A percentile compares a stretch with the other conserved stretches of the same genome.
Evolutionary conservation across 2,888 invertebrate species (phyloP).

Genomic region (Tenthredo notha): DNA sequence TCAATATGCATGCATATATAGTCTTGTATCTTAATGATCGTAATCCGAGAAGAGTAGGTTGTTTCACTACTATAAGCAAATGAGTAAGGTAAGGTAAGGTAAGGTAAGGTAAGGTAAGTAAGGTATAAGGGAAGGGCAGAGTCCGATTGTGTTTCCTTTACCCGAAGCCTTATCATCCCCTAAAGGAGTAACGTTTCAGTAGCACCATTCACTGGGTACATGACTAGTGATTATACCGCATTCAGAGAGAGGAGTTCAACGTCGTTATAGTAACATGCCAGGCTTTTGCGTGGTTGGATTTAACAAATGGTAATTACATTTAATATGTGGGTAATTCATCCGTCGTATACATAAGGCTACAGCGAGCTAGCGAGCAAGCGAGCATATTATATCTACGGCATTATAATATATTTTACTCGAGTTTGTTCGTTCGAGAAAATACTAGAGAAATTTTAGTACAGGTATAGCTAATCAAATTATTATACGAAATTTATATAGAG

Average conservation of each 20-base stretch:
- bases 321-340: slow-evolving; percentile 25
- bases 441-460: no score
- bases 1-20: not conserved
- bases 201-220: slow-evolving; percentile 5
- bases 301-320: slow-evolving; percentile 36
- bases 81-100: not conserved
- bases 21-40: slow-evolving; percentile 16
- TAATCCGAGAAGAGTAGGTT: slow-evolving; percentile 33
- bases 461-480: no score
- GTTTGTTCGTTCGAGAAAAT: no score
- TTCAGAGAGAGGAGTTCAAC: not conserved
- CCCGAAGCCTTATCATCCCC: slow-evolving; percentile 49
- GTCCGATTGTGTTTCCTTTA: slow-evolving; percentile 40
- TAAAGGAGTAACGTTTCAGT: slow-evolving; percentile 46
- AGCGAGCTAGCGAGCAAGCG: not conserved
- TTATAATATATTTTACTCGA: not conserved
- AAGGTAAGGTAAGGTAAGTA: not conserved
- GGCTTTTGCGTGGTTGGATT: not conserved
- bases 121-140: not conserved
- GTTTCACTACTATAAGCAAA: not conserved
- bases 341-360: not conserved
- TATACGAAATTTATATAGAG: no score
- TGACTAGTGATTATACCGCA: not conserved
- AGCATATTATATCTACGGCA: not conserved
- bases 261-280: not conserved